phyloP scores from a whole-genome alignment of 2,113 vertebrate species.

The Nerophis lumbriciformis region DNA sequence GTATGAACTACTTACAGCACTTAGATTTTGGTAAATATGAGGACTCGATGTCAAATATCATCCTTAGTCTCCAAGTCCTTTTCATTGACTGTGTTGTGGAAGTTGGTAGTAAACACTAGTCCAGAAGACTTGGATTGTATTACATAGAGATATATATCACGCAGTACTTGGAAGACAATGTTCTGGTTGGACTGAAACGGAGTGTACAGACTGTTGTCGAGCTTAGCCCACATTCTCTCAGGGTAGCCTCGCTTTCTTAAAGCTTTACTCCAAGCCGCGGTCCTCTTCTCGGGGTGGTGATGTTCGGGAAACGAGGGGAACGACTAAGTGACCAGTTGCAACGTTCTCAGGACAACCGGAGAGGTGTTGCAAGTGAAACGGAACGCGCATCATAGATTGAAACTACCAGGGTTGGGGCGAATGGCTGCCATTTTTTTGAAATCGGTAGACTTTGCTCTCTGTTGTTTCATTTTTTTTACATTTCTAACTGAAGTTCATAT shows the following conservation, averaged over 20 bases:
- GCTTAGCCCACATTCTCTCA: conserved; percentile 76
- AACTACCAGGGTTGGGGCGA: conserved; percentile 43
- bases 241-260: conserved; percentile 76
- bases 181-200: conserved; percentile 75
- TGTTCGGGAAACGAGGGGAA: conserved; percentile 43
- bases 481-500: conserved; percentile 51
- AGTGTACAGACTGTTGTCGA: conserved; percentile 72
- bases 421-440: conserved; percentile 42
- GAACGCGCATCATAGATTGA: conserved; percentile 43
- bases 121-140: conserved; percentile 74
- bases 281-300: conserved; percentile 54
- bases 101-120: conserved; percentile 75
- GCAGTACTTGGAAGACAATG: conserved; percentile 71
- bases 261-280: conserved; percentile 71
- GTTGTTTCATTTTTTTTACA: conserved; percentile 11
- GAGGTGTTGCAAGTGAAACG: conserved; percentile 49
- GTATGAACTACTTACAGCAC: conserved; percentile 75
- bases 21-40: conserved; percentile 71
- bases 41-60: conserved; percentile 62
- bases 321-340: conserved; percentile 41
- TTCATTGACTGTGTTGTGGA: conserved; percentile 73
- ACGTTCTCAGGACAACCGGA: conserved; percentile 17
- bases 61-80: conserved; percentile 72
- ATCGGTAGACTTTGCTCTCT: too few species aligned
- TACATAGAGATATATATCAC: conserved; percentile 76